Percentiles rank a stretch among this genome's conserved stretches.
Evolutionary conservation across 1,140 invertebrate species (phyloP).

Genomic region (Drosophila obscura): DNA sequence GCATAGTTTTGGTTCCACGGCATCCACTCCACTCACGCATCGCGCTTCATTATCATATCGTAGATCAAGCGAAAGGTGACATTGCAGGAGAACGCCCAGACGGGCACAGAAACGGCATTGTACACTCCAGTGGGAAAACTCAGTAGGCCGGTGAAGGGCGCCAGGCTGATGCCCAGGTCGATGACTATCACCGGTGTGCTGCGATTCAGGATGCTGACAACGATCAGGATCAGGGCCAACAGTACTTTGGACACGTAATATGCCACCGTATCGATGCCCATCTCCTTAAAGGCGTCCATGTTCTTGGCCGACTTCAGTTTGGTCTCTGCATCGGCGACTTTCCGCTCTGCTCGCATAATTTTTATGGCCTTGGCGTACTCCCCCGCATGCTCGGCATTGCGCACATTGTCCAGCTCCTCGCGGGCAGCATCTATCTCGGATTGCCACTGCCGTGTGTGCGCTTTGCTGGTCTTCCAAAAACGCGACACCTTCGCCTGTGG

Average conservation of each 20-base stretch:
- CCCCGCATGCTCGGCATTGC: constrained; percentile 44
- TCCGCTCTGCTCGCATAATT: constrained; percentile 73
- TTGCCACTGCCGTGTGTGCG: constrained; percentile 24
- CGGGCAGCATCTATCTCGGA: constrained; percentile 53
- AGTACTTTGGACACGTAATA: constrained; percentile 65
- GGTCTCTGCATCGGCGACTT: constrained; percentile 49
- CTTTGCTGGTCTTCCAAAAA: constrained; percentile 36
- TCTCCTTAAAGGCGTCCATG: constrained; percentile 48
- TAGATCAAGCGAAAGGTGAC: constrained; percentile 66
- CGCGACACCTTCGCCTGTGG: constrained; percentile 66
- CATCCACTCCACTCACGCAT: constrained; percentile 26
- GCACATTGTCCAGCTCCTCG: constrained; percentile 52
- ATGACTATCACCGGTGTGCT: constrained; percentile 66
- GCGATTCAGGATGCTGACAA: constrained; percentile 67
- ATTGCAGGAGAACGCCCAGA: constrained; percentile 77
- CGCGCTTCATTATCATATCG: constrained; percentile 47
- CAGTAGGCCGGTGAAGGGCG: constrained; percentile 62
- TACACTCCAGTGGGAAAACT: constrained; percentile 76
- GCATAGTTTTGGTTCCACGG: constrained; percentile 1
- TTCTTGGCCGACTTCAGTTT: constrained; percentile 45
- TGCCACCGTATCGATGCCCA: constrained; percentile 58
- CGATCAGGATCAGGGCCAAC: constrained; percentile 51
- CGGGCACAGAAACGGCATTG: constrained; percentile 74
- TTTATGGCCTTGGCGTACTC: constrained; percentile 70
- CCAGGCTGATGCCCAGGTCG: constrained; percentile 60